phyloP scores from a whole-genome alignment of 1,140 invertebrate genomes.

The Hyles euphorbiae region DNA sequence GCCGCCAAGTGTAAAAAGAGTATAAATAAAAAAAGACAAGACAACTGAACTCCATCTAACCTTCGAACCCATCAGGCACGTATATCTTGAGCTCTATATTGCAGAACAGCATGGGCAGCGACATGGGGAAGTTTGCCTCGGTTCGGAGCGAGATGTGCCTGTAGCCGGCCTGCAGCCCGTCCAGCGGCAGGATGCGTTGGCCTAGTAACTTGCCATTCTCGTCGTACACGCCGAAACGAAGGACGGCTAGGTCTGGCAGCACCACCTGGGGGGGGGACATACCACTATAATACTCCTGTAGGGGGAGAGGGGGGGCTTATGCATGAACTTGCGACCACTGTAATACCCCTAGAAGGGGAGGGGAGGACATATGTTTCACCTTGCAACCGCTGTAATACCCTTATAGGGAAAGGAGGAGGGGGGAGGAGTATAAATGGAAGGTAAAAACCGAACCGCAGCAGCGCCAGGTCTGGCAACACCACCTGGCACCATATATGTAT shows the following conservation, averaged over 20 bases:
- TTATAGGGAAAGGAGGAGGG: no score
- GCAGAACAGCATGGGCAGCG: conserved; percentile 98
- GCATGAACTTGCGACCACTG: no score
- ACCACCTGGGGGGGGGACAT: conserved; percentile 82
- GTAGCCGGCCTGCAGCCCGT: conserved; percentile 98
- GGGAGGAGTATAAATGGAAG: no score
- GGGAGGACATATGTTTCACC: conserved; percentile 6
- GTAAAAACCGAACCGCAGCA: no score
- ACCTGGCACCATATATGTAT: no score
- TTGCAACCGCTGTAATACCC: not conserved
- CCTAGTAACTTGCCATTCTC: conserved; percentile 98
- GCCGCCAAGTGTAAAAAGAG: no score
- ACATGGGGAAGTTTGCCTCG: conserved; percentile 99
- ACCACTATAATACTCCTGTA: not conserved
- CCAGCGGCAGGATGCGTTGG: conserved; percentile 97
- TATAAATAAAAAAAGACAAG: conserved; percentile 21
- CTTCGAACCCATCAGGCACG: conserved; percentile 98
- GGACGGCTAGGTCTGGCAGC: conserved; percentile 96
- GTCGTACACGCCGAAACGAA: conserved; percentile 99
- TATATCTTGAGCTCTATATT: conserved; percentile 99
- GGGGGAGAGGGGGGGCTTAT: no score
- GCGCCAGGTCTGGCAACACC: no score
- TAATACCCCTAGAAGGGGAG: not conserved
- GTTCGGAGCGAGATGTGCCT: conserved; percentile 97
- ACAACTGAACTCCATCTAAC: conserved; percentile 65